Evolutionary conservation across 1,140 invertebrate species (phyloP), one percentile per base, ranked within the genome.

Genomic region (Physella acuta): DNA sequence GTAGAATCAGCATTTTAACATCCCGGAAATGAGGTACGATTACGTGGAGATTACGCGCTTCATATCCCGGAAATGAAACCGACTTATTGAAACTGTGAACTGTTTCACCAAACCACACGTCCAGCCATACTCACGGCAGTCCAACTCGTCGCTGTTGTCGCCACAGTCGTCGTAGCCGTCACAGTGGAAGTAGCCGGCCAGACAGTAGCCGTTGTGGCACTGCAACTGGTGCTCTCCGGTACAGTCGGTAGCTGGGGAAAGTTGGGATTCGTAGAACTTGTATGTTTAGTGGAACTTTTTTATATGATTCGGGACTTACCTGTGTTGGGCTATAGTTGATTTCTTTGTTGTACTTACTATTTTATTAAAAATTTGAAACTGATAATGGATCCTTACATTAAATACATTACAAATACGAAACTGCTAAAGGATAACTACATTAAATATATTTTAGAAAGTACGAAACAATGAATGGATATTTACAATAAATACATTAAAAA

Each of bases 101-200:
- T 56, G 20, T 20, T 30, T 8, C 33, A 1, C 20, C 26, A 59
- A 28, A 59, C 31, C 2, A 31, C 5, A 0, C 20, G 8, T 59
- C 26, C 8, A n/a, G n/a, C n/a, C 8, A 59, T 31, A 16, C 31
- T 33, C 31, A 59, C 56, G 1, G 20, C 56, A 59, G 20, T 59
- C 8, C 4, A 1, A 3, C 56, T 59, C 56, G 5, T 59, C 56
- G 4, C 26, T 59, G 26, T 31, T 31, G 33, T 59, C 56, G 2
- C 56, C 56, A 59, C 56, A 59, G 31, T 59, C 56, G 26, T 59
- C 26, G 1, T 28, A n/a, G 24, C n/a, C 24, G 5, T 59, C 56
- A 59, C 56, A 59, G 56, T 20, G 56, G n/a, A 36, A 59, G 4
- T 59, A 8, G 2, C 20, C 3, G 8, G 56, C 26, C 20, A 59